Evolutionary conservation across 2,888 invertebrate species (phyloP), one percentile per base, ranked within the genome.

Genomic region (Brachypalpus laphriformis): DNA sequence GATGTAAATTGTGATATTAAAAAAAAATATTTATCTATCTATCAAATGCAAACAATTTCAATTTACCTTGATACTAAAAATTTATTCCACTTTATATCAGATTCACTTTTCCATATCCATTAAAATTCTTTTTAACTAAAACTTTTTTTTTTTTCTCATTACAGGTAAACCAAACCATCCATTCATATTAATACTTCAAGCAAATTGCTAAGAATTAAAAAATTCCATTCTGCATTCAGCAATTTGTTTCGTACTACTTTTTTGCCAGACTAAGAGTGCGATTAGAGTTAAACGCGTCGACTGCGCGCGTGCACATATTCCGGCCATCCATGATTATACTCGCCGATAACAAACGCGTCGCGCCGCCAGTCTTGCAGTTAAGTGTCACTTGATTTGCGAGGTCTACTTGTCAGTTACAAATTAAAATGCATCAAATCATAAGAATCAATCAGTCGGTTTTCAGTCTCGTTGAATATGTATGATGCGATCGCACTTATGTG

Each of bases 391-490:
- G 72, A 72, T 72, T 77, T 56, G 77, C 82, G 77, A 77, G 72
- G 71, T 82, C 71, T 47, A 63, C 61, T 78, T 71, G 81, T 80
- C 74, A 56, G 71, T 34, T 76, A 51, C 81, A 61, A 81, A 81
- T 85, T 81, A 85, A 70, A 85, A 85, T 81, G 81, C 85, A 71
- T 85, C 81, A 85, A 76, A 76, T 81, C 71, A 85, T 75, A 85
- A 81, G 76, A 76, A 81, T 80, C 83, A 75, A 85, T 68, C 80
- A 75, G 71, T 71, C 70, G 70, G 16, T 25, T 45, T 31, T 42
- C 57, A 14, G 42, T 54, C 61, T 28, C 31, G 49, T 54, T 78
- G 83, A 70, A 80, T 80, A 80, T 83, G 68, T 70, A 83, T 75
- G 70, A 61, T 40, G 22, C 76, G 59, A 78, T 51, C 49, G 76